These are phyloP conservation scores for Sandelia bainsii DNA, from an alignment of 2,797 vertebrate species.

Conservation along the genomic window DNA sequence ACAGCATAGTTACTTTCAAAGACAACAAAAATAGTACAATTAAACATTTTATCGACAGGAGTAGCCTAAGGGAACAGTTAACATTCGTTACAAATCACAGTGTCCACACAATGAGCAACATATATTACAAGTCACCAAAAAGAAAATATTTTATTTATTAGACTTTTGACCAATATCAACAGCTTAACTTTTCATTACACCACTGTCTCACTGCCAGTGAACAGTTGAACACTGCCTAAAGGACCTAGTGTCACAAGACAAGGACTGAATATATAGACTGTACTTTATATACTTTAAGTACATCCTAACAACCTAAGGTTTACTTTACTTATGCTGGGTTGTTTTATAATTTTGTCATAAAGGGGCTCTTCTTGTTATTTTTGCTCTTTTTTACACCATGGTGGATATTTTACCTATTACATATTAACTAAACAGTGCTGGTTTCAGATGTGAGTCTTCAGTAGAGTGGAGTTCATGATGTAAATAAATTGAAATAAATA, in stretches of 20 bases:
- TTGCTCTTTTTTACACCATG: background rate
- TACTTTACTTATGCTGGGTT: background rate
- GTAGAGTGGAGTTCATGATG: too few species aligned
- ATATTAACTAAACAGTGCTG: too few species aligned
- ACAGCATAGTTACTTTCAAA: conserved; percentile 16
- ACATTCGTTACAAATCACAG: conserved; percentile 10
- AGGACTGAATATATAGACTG: background rate
- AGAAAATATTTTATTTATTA: conserved; percentile 15
- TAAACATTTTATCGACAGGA: background rate
- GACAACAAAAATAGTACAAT: conserved; percentile 11
- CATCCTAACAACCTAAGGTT: conserved; percentile 3
- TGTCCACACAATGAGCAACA: conserved; percentile 15
- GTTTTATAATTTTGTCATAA: background rate
- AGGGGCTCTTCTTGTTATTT: background rate
- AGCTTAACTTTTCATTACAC: conserved; percentile 23
- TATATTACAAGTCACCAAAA: conserved; percentile 10
- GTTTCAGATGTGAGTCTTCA: too few species aligned
- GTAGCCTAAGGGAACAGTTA: background rate
- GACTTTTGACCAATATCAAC: conserved; percentile 5
- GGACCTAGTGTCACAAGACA: conserved; percentile 21
- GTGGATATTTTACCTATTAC: too few species aligned
- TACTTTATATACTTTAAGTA: conserved; percentile 4
- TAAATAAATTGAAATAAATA: too few species aligned
- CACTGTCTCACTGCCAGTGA: conserved; percentile 9
- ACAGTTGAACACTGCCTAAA: conserved; percentile 20